Evolutionary conservation across 2,888 invertebrate species (phyloP).

Genomic region (Drosophila aldrichi): DNA sequence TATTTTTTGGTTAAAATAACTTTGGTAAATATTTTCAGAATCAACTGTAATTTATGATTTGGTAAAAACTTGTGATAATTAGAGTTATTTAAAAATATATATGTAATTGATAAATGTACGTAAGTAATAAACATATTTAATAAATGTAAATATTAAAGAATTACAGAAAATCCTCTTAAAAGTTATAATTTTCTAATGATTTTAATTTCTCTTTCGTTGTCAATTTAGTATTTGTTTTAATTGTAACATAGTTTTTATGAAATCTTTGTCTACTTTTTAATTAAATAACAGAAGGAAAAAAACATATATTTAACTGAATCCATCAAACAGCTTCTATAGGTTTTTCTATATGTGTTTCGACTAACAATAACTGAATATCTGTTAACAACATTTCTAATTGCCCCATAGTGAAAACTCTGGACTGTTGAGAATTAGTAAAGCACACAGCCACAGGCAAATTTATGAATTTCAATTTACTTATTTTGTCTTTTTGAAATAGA

Average conservation of each 20-base stretch:
- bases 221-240: too few relatives aligned
- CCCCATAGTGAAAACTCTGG: too few relatives aligned
- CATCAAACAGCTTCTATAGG: too few relatives aligned
- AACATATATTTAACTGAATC: too few relatives aligned
- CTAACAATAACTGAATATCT: not conserved
- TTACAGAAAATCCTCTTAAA: too few relatives aligned
- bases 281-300: too few relatives aligned
- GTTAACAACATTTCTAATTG: not conserved
- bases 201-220: too few relatives aligned
- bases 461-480: not conserved
- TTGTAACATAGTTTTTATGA: too few relatives aligned
- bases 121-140: not conserved
- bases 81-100: not conserved
- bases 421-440: not conserved
- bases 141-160: not conserved
- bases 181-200: too few relatives aligned
- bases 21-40: not conserved
- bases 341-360: not conserved
- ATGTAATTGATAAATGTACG: not conserved
- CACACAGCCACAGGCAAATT: not conserved
- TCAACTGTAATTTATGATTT: not conserved
- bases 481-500: not conserved
- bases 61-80: not conserved
- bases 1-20: slow-evolving; percentile 12
- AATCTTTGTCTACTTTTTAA: too few relatives aligned